Conservation (phyloP, 2,797 vertebrate genomes). For the Amazona ochrocephala region DNA sequence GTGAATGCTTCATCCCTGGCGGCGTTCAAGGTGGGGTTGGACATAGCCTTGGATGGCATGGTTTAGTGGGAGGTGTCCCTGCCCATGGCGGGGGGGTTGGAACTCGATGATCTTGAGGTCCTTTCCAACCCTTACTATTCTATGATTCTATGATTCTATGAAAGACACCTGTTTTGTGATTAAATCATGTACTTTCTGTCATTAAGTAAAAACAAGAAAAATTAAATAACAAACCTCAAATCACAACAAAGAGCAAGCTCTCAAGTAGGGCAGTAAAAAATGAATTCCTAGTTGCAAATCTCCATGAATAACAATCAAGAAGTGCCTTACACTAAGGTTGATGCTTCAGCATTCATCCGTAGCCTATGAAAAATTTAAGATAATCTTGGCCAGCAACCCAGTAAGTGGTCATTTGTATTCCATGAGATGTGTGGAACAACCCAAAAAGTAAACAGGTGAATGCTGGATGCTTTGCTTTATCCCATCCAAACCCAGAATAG, state of each 20-base stretch:
- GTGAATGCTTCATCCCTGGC: no score
- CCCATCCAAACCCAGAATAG: background rate
- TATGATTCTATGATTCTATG: background rate
- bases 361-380: slow-evolving; percentile 8
- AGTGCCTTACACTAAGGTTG: background rate
- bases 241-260: background rate
- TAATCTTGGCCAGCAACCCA: background rate
- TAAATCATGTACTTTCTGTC: background rate
- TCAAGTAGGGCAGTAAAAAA: background rate
- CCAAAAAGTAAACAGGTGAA: slow-evolving; percentile 10
- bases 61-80: no score
- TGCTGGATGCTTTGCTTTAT: background rate
- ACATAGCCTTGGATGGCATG: no score
- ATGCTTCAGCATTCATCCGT: background rate
- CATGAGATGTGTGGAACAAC: background rate
- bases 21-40: no score
- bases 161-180: background rate
- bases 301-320: background rate
- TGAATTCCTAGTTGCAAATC: background rate
- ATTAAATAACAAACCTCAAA: background rate
- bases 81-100: no score
- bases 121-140: no score
- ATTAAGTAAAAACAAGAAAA: background rate
- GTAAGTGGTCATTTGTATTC: background rate
- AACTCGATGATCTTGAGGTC: no score